Evolutionary conservation across 2,797 vertebrate genomes (phyloP), one percentile per base, ranked within the genome.

Genomic region (Discoglossus pictus): DNA sequence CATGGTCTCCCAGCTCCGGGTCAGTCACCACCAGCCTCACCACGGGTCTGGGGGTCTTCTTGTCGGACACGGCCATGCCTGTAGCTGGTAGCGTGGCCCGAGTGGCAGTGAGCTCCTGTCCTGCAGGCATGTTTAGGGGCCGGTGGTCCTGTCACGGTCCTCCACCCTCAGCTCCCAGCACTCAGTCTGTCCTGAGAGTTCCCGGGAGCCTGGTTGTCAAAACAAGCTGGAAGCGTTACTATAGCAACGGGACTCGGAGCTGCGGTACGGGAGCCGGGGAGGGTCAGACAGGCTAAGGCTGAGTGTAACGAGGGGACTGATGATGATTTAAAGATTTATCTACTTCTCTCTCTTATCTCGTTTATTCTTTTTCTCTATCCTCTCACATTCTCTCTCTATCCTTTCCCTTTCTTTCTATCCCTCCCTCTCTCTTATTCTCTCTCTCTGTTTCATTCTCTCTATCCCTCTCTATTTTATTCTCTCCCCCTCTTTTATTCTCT

Each of bases 21-120:
- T 61, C 58, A 0, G 56, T 68, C 48, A 68, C 58, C 58, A 68
- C 39, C 36, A 68, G 58, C 21, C 40, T 36, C 27, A 68, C 66
- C 50, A 68, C 31, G 7, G 66, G 66, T 1, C 56, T 39, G 11
- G 39, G 46, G 20, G 9, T 53, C 10, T 53, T 31, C 25, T 38
- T 68, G 47, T 15, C 39, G 15, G 43, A 24, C 16, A 1, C 51
- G 9, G 53, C 16, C 51, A 2, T 17, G 1, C 36, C 13, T 20
- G 27, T 20, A n/a, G n/a, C n/a, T 10, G 23, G 39, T 15, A 61
- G 18, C 15, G 40, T 63, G 59, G 64, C 52, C 38, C 27, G 17
- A 18, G 35, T 10, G 64, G 68, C 61, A 68, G 78, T 77, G 60
- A 75, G 58, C 75, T 73, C 64, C 51, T 62, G 79, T 61, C 76